Base-by-base conservation (phyloP, 2,888 invertebrate species). In the Aquatica leii region DNA sequence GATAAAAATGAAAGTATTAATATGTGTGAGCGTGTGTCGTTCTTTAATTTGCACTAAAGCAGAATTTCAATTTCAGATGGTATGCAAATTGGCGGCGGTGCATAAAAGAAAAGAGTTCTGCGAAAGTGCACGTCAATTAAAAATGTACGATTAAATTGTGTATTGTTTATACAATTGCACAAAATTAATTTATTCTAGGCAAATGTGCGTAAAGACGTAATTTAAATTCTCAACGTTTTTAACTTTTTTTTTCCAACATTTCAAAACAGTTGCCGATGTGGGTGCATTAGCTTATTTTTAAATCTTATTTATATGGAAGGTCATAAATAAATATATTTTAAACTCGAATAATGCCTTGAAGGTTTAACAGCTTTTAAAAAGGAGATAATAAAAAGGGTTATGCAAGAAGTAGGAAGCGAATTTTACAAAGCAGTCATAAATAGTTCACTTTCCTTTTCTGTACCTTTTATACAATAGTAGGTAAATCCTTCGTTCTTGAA, bases 301-400 rank as follows among this genome's bases (percentile, higher is more conserved):
- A 68, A 56, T 43, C 64, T 59, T 56, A 62, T 59, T 59, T 51
- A 40, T 57, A 57, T 43, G 17, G 41, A 43, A 62, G 54, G 64
- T 59, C 66, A 65, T 69, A 70, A 70, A 71, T 69, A 68, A 70
- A 63, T 54, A 37, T 61, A 64, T 56, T 57, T 59, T 58, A 53
- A 69, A 63, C 51, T 56, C 66, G 62, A 63, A 66, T 55, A 53
- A 65, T 52, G 59, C 63, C 62, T 60, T 65, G 60, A 65, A 67
- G 66, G 66, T 62, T 69, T 69, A 67, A 68, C 65, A 63, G 64
- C 65, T 59, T 62, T 63, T 73, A 76, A 73, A 70, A 71, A 73
- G 72, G 76, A 76, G 75, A 70, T 73, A 70, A 71, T 68, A 64
- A 67, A 70, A 75, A 73, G 75, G 75, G 74, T 76, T 76, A 72